Evolutionary conservation across 2,888 invertebrate species (phyloP), one percentile per base, ranked within the genome.

Genomic region (Acanthopleura granulata): DNA sequence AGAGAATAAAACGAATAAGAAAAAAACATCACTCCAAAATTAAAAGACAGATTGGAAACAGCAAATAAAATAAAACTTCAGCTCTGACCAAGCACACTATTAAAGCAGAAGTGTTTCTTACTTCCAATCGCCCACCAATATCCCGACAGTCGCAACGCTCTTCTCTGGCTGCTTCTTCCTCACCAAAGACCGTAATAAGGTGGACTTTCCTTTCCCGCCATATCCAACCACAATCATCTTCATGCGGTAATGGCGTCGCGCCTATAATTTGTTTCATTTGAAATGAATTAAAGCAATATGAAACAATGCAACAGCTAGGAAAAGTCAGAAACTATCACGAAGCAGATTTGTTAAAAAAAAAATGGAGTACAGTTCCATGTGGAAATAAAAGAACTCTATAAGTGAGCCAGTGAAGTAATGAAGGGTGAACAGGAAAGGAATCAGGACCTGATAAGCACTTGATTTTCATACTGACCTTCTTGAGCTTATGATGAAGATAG

Each of bases 201-300:
- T 86, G 51, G 88, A 85, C 80, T 89, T 89, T 6, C 89, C 89
- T 29, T 87, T 78, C 0, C 86, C 86, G 11, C 87, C 88, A 76
- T 85, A 89, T 1, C 89, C 89, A 71, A 89, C 87, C 18, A 89
- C 84, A 87, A 89, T 89, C 80, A 89, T 77, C 78, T 89, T 89
- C 85, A 89, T 86, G n/a, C 86, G 81, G 78, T 86, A 87, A 76
- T 89, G 87, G 18, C 82, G 79, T 73, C 84, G 84, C 22, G 88
- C 86, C 88, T 89, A 69, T 0, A 74, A 72, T 29, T 51, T 16
- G 16, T 22, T 29, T 49, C 30, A 4, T 18, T 57, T 30, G n/a
- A 15, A 29, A 16, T 27, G 16, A 30, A 29, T 0, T 29, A 16
- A 11, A 22, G 51, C 14, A 18, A 49, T n/a, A 0, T 25, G 27